phyloP scores from a whole-genome alignment of 1,140 invertebrate genomes.

The Aradophagus sp. region DNA sequence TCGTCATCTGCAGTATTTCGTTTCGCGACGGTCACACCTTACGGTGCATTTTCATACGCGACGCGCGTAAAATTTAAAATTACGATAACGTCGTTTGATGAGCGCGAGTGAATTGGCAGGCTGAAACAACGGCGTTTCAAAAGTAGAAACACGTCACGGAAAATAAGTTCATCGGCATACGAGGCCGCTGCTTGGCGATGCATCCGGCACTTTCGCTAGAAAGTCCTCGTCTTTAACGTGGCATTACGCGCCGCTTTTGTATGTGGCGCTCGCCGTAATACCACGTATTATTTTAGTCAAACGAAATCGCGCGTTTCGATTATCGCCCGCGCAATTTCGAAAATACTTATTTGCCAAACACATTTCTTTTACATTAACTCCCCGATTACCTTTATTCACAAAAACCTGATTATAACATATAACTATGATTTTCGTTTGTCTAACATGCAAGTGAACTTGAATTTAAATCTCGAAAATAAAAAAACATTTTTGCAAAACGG shows the following conservation, averaged over 20 bases:
- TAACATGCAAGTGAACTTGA: no score
- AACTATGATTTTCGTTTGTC: no score
- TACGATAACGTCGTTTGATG: constrained; percentile 22
- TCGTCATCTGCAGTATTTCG: no score
- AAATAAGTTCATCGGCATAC: constrained; percentile 59
- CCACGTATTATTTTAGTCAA: constrained; percentile 47
- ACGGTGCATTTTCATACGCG: constrained; percentile 14
- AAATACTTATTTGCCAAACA: constrained; percentile 29
- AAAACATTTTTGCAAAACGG: no score
- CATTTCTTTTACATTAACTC: no score
- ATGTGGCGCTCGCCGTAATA: constrained; percentile 39
- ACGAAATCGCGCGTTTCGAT: constrained; percentile 52
- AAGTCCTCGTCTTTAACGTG: constrained; percentile 39
- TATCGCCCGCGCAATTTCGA: constrained; percentile 35
- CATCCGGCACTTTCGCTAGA: constrained; percentile 60
- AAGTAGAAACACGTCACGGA: constrained; percentile 55
- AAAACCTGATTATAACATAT: no score
- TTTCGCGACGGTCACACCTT: no score
- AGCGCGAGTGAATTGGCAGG: constrained; percentile 28
- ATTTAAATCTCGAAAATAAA: no score
- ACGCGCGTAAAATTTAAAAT: constrained; percentile 35
- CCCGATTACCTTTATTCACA: no score
- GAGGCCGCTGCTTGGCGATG: constrained; percentile 49
- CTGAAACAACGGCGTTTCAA: constrained; percentile 45
- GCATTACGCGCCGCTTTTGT: constrained; percentile 44